A percentile compares a stretch with the other conserved stretches of the same genome.
phyloP scores from a whole-genome alignment of 2,888 invertebrate genomes.

The Syrista parreyssii region DNA sequence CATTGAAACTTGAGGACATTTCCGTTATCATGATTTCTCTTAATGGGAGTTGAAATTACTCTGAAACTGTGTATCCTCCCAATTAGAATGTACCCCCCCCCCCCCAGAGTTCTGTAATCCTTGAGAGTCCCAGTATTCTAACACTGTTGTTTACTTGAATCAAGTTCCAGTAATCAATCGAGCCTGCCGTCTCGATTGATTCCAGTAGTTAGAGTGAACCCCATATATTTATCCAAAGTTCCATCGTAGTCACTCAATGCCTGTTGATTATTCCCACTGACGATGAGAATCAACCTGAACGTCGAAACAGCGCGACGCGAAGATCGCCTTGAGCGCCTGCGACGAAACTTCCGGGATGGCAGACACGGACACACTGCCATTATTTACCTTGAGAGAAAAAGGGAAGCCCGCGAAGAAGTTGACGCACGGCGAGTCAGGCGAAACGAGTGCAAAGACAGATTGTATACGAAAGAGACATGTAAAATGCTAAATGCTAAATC shows the following conservation, averaged over 20 bases:
- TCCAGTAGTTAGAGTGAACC: background rate
- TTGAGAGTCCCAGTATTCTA: background rate
- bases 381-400: background rate
- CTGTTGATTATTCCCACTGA: background rate
- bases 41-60: background rate
- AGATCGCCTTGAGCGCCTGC: background rate
- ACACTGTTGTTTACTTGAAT: background rate
- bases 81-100: background rate
- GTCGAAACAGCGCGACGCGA: background rate
- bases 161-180: background rate
- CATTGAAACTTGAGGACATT: too few relatives aligned
- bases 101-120: background rate
- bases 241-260: background rate
- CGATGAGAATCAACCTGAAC: background rate
- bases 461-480: background rate
- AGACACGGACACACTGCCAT: background rate
- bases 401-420: background rate
- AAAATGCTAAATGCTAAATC: background rate
- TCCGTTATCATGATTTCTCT: background rate
- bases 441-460: background rate
- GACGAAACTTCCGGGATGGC: background rate
- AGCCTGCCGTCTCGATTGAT: background rate
- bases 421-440: background rate
- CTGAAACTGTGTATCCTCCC: background rate
- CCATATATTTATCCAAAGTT: background rate